Evolutionary conservation across 2,113 vertebrate species (phyloP), one percentile per base, ranked within the genome.

Genomic region (Cairina moschata): DNA sequence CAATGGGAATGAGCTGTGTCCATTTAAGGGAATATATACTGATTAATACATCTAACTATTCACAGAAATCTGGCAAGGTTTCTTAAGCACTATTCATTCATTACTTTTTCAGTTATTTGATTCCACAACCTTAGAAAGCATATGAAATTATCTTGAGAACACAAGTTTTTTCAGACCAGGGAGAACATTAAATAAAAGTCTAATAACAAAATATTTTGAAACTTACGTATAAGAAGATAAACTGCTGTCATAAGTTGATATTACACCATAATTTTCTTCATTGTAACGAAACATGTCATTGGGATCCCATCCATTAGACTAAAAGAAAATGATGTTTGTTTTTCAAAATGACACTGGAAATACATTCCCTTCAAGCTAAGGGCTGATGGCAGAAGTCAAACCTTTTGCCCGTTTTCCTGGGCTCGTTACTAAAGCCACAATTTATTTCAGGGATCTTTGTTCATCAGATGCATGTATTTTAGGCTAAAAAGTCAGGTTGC

Each of bases 251-350:
- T 99, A 99, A 56, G 99, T 99, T 79, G 99, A 99, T 87, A 99
- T 98, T 89, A 99, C 98, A 91, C 99, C 99, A 83, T 99, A 99
- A 95, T 99, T 99, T 98, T 99, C 99, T 98, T 99, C 99, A 96
- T 99, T 99, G 98, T 99, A 99, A 96, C 99, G 99, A 98, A 99
- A 99, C 99, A 99, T 99, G 97, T 99, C 99, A 96, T 99, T 99
- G 96, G 99, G 99, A 98, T 99, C 99, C 99, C 99, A 99, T 88
- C 99, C 99, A 88, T 99, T 99, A 96, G 99, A 99, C 99, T 99
- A 94, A 90, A 98, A 98, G 83, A 96, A 90, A 97, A 98, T 40
- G 75, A 95, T 86, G 83, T 32, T 95, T 11, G 23, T 91, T 97
- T 97, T 96, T 97, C 90, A 97, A 96, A 97, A 97, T 83, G 89